Percentiles rank a stretch among this genome's conserved stretches.
phyloP scores from a whole-genome alignment of 1,140 invertebrate species.

The Laupala kohalensis region DNA sequence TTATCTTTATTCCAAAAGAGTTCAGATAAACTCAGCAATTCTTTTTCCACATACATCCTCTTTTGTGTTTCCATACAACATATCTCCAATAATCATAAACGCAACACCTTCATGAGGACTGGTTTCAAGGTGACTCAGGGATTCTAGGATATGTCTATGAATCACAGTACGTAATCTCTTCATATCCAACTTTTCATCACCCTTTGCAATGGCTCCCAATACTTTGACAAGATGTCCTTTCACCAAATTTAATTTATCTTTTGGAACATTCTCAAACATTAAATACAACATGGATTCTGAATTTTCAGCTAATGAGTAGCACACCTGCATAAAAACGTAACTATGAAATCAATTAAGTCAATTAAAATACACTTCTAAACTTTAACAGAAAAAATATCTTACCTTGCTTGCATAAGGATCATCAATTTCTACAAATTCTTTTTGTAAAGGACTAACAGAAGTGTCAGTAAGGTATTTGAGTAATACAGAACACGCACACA shows the following conservation, averaged over 20 bases:
- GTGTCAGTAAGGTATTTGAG: constrained; percentile 76
- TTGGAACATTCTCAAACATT: constrained; percentile 63
- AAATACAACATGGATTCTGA: constrained; percentile 53
- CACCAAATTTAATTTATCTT: constrained; percentile 47
- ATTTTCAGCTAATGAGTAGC: constrained; percentile 55
- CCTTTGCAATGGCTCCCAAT: constrained; percentile 36
- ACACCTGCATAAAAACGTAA: constrained; percentile 38
- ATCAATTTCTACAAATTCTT: constrained; percentile 69
- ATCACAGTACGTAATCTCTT: constrained; percentile 57
- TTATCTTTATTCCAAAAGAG: background rate
- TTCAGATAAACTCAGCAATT: background rate
- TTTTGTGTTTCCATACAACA: constrained; percentile 62
- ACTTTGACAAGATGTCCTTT: constrained; percentile 43
- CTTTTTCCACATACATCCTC: constrained; percentile 49
- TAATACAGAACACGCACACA: constrained; percentile 52
- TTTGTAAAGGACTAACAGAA: constrained; percentile 67
- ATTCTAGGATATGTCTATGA: constrained; percentile 54
- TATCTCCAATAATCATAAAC: constrained; percentile 63
- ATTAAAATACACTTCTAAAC: background rate
- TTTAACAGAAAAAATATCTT: constrained; percentile 15
- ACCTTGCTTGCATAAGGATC: constrained; percentile 71
- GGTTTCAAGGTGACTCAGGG: constrained; percentile 57
- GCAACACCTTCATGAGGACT: constrained; percentile 61
- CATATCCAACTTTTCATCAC: constrained; percentile 54
- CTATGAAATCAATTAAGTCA: no score